Conservation (phyloP, 2,888 invertebrate genomes). For the Zeuzera pyrina region DNA sequence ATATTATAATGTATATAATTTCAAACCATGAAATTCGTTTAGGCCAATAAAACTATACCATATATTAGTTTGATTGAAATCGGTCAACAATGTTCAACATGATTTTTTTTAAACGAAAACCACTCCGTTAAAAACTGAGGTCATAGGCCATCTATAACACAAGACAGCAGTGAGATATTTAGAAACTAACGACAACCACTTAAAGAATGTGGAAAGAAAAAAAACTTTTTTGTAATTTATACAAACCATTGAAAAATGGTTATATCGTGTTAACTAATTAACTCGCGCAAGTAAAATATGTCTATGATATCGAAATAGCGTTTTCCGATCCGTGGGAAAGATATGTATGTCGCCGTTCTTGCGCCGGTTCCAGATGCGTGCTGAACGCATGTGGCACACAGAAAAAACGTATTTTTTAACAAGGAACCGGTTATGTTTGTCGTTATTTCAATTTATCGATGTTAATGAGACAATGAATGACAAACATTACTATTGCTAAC, state of each 20-base stretch:
- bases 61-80: no score
- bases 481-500: constrained; percentile 20
- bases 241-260: neutral
- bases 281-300: no score
- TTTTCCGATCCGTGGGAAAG: constrained; percentile 58
- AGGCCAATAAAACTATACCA: no score
- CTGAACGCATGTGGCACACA: constrained; percentile 39
- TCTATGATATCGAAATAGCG: constrained; percentile 19
- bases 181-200: neutral
- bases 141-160: no score
- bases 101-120: no score
- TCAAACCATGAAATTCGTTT: no score
- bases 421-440: constrained; percentile 28
- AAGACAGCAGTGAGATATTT: no score
- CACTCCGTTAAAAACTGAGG: no score
- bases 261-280: no score
- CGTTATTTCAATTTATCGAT: constrained; percentile 13
- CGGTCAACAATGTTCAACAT: no score
- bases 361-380: constrained; percentile 26
- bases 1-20: no score
- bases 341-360: constrained; percentile 32
- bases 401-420: constrained; percentile 48
- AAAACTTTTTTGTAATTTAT: neutral
- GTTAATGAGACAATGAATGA: constrained; percentile 26
- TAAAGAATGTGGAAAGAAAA: neutral